phyloP scores from a whole-genome alignment of 2,113 vertebrate species.

The Entelurus aequoreus region DNA sequence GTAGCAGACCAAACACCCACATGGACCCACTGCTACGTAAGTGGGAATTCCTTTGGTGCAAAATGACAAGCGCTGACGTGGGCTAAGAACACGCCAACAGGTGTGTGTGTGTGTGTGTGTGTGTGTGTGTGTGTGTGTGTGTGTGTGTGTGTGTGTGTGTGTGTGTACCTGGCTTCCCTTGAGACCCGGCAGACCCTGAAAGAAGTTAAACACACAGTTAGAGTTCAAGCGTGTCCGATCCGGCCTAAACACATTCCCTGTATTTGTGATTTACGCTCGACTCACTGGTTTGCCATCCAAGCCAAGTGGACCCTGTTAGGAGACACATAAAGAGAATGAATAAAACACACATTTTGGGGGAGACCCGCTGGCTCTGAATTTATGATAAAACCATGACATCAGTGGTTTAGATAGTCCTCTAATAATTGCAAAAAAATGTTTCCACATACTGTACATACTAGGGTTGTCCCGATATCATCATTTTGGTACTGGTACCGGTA shows the following conservation, averaged over 20 bases:
- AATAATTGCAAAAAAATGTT: neutral
- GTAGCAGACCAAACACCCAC: slow-evolving; percentile 16
- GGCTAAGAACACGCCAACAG: slow-evolving; percentile 10
- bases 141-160: neutral
- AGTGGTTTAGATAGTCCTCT: neutral
- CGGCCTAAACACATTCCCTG: neutral
- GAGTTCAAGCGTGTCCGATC: slow-evolving; percentile 11
- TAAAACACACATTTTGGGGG: slow-evolving; percentile 5
- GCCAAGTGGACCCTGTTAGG: slow-evolving; percentile 84
- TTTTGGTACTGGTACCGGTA: too few species aligned
- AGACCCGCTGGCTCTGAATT: neutral
- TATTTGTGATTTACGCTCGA: slow-evolving; percentile 35
- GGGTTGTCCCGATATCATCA: too few species aligned
- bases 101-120: slow-evolving; percentile 7
- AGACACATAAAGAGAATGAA: slow-evolving; percentile 14
- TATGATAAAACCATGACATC: neutral
- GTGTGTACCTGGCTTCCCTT: slow-evolving; percentile 74
- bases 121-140: neutral
- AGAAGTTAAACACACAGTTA: slow-evolving; percentile 11
- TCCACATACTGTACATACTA: too few species aligned
- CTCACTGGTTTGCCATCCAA: slow-evolving; percentile 95
- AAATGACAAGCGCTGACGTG: slow-evolving; percentile 6
- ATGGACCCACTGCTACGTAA: slow-evolving; percentile 11
- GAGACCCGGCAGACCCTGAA: slow-evolving; percentile 68
- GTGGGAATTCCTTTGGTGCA: slow-evolving; percentile 1